Base-by-base conservation (phyloP, 2,113 vertebrate genomes). In the Mixornis gularis region DNA sequence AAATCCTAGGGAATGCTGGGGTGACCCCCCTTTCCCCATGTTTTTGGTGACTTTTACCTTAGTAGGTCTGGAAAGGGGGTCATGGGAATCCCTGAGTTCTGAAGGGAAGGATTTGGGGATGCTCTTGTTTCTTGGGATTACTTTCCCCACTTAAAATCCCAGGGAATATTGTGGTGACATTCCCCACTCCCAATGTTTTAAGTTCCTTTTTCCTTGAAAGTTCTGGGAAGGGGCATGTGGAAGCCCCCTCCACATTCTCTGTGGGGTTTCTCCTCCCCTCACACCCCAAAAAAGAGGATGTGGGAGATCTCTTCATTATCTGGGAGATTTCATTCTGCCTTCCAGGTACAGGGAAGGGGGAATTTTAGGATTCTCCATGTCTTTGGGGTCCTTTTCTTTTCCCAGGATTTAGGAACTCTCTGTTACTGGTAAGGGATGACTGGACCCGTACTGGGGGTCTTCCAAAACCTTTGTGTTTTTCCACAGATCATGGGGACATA, bases 261-360 rank as follows among this genome's bases (percentile, higher is more conserved):
- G 0, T 36, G 20, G 29, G 2, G 3, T 65, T 4, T 56, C 2
- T 59, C 22, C 3, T 56, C 3, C 9, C 13, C 7, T 72, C 18
- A 8, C 3, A 51, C 1, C 7, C 34, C 5, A 12, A 12, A 74
- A 66, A 17, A 6, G 6, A 43, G 36, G 12, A 17, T 49, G 4
- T 5, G 10, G 52, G 38, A 12, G 5, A 30, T 7, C 0, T 2
- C 0, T 3, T 44, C 2, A 0, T 58, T 70, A 14, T 34, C 4
- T 66, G 4, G 2, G 64, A 34, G 7, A 19, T 62, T 6, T 10
- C 5, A 49, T 78, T 56, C n/a, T 14, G 3, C 2, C 1, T 62
- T 2, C 17, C 3, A 40, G 12, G 7, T 5, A 4, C 4, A 18
- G 29, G 12, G 8, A 43, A 51, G 0, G 10, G 27, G 6, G 4